Conservation (phyloP, 2,797 vertebrate genomes). For the Anguilla megastoma region DNA sequence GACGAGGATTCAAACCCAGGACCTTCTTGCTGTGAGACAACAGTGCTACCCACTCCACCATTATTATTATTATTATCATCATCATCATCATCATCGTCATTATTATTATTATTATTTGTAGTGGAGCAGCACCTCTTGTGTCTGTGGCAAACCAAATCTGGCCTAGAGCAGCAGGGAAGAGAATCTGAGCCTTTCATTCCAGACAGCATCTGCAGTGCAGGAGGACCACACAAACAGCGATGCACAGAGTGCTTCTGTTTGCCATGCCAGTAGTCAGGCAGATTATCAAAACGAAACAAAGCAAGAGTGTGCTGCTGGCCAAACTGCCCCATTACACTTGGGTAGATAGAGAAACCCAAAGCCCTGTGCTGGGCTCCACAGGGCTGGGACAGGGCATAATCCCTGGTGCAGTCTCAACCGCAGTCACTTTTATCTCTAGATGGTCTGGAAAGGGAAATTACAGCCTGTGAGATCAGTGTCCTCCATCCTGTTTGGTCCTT, state of each 20-base stretch:
- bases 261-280: conserved; percentile 10
- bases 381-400: not conserved
- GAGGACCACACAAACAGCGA: not conserved
- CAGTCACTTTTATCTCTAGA: too few relatives aligned
- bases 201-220: not conserved
- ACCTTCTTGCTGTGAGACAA: too few relatives aligned
- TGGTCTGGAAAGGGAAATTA: too few relatives aligned
- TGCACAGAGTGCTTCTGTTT: not conserved
- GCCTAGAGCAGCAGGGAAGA: not conserved
- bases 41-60: too few relatives aligned
- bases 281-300: not conserved
- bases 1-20: too few relatives aligned
- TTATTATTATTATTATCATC: too few relatives aligned
- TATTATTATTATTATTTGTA: not conserved
- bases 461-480: too few relatives aligned
- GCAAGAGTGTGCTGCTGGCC: not conserved
- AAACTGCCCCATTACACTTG: not conserved
- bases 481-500: too few relatives aligned
- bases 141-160: not conserved
- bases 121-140: not conserved
- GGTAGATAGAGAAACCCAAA: not conserved
- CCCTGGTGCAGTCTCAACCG: not conserved
- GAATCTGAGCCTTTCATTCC: not conserved
- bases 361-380: not conserved
- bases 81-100: not conserved